Evolutionary conservation across 1,140 invertebrate species (phyloP), one percentile per base, ranked within the genome.

Genomic region (Brachionus calyciflorus): DNA sequence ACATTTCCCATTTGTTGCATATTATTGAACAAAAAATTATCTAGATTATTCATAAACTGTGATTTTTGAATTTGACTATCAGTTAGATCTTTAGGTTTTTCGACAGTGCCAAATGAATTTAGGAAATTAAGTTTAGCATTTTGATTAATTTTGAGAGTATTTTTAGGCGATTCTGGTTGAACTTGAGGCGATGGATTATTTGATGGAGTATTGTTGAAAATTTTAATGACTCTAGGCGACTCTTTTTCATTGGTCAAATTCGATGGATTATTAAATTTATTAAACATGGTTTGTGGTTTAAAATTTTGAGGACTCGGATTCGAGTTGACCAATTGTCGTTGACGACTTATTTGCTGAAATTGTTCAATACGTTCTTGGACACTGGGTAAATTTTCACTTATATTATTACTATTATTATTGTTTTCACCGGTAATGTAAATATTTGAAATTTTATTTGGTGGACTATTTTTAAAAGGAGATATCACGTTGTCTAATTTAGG

Each of bases 291-390:
- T 51, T 73, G 69, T 7, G 28, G 19, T 37, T 55, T 49, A 46
- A 55, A 55, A 51, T 73, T 73, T 46, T 46, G 33, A 5, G 60
- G 60, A 65, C 60, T 55, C 30, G 28, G 48, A 37, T 73, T 73
- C 2, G 44, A 1, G 14, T 24, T 46, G 40, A 30, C 48, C 10
- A 70, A 30, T 28, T 55, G 44, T 10, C 28, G 28, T 28, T 73
- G 69, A 37, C 33, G 37, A 7, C 28, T 55, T 73, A 55, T 55
- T 51, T 73, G 46, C 14, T 73, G 69, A 46, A 73, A 73, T 41
- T 73, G 26, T 73, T 73, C 69, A 12, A 73, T 73, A 17, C 69
- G 46, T 37, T 73, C 69, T 49, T 73, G 69, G 14, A 73, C 69
- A 55, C 69, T 73, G 5, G 51, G 69, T 33, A 73, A 51, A 51